These are phyloP conservation scores for Characodon lateralis DNA, from an alignment of 2,797 vertebrate genomes.

Conservation along the genomic window DNA sequence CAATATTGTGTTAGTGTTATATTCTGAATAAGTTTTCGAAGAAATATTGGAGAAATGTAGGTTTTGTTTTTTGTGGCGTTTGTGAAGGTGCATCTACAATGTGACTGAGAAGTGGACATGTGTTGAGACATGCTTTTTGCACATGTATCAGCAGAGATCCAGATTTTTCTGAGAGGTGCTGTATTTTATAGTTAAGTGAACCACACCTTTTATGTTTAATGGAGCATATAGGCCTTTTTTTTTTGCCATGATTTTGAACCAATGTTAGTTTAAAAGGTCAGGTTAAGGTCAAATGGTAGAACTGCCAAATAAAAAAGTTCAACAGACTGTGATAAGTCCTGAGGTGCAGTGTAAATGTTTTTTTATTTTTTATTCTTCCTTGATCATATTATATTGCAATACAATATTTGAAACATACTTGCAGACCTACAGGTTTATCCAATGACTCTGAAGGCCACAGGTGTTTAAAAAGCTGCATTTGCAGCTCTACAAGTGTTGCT, in stretches of 20 bases:
- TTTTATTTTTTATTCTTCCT: too few relatives aligned
- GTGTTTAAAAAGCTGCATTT: too few relatives aligned
- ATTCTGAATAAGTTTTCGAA: neutral
- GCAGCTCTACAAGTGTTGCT: too few relatives aligned
- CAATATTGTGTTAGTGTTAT: neutral
- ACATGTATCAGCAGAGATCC: neutral
- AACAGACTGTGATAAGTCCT: too few relatives aligned
- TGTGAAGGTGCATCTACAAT: neutral
- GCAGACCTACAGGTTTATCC: too few relatives aligned
- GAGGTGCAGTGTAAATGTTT: too few relatives aligned
- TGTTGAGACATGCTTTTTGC: conserved; percentile 1
- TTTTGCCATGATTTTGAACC: neutral
- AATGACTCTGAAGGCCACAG: too few relatives aligned
- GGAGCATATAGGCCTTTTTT: neutral
- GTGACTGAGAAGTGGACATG: neutral
- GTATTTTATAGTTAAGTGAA: neutral
- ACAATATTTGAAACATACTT: too few relatives aligned
- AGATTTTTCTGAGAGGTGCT: neutral
- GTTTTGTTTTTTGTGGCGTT: neutral
- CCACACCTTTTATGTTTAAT: neutral
- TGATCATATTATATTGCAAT: too few relatives aligned
- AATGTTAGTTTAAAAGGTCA: neutral
- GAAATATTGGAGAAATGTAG: neutral
- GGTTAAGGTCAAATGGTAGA: neutral
- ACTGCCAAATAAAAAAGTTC: neutral